Conservation (phyloP, 2,113 vertebrate species). For the Columbina picui region DNA sequence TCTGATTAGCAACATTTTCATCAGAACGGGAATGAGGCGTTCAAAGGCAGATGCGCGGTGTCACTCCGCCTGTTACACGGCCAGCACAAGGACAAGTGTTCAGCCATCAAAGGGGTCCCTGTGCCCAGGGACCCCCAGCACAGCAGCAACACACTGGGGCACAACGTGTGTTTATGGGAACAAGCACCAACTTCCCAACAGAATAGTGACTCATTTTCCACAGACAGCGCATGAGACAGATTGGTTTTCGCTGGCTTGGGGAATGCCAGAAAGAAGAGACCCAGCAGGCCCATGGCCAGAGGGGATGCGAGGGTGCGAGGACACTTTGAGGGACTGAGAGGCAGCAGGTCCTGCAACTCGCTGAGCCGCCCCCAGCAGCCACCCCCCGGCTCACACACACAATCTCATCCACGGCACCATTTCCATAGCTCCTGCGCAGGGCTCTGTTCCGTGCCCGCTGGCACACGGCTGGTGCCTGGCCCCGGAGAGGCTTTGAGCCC, state of each 20-base stretch:
- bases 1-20: not conserved
- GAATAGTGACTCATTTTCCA: not conserved
- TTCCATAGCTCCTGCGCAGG: too few relatives aligned
- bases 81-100: not conserved
- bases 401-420: not conserved
- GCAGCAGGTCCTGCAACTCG: not conserved
- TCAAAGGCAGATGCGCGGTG: not conserved
- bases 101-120: too few relatives aligned
- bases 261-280: not conserved
- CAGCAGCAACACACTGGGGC: not conserved
- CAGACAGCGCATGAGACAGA: not conserved
- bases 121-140: not conserved
- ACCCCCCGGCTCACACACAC: not conserved
- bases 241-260: rapidly evolving
- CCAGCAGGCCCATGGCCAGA: rapidly evolving
- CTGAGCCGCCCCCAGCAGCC: rapidly evolving
- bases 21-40: not conserved
- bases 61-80: rapidly evolving
- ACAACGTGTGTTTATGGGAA: too few relatives aligned
- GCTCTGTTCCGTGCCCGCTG: rapidly evolving
- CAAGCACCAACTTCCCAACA: not conserved
- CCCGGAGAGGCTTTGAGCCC: not conserved
- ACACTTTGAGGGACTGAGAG: rapidly evolving
- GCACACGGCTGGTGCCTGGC: not conserved
- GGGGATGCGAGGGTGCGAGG: too few relatives aligned